A percentile compares a stretch with the other conserved stretches of the same genome.
phyloP scores from a whole-genome alignment of 1,140 invertebrate species.

The Ladona fulva region DNA sequence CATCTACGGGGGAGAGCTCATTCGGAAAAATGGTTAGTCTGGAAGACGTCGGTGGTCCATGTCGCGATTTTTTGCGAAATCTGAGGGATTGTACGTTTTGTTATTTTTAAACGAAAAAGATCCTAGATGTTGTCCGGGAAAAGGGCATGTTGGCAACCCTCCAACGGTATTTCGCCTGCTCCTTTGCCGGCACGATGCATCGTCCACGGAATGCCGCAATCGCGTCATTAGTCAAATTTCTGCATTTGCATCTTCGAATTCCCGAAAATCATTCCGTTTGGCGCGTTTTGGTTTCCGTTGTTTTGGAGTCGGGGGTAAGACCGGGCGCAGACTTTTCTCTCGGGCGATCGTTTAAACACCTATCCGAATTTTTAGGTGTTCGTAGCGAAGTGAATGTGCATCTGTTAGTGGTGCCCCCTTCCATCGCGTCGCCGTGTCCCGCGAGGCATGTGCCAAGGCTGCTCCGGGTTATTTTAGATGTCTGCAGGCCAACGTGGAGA shows the following conservation, averaged over 20 bases:
- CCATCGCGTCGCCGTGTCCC: not conserved
- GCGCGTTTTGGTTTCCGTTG: too few relatives aligned
- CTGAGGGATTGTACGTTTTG: not conserved
- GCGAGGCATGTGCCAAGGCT: constrained; percentile 1
- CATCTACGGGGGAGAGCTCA: too few relatives aligned
- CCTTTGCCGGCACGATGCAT: not conserved
- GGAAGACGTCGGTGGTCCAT: too few relatives aligned
- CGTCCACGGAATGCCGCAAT: not conserved
- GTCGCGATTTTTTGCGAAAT: not conserved
- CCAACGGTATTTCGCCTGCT: not conserved
- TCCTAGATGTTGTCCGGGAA: not conserved
- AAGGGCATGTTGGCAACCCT: not conserved
- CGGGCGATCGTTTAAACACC: too few relatives aligned
- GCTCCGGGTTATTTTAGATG: constrained; percentile 8
- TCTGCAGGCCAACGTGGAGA: constrained; percentile 1
- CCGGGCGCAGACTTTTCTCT: too few relatives aligned
- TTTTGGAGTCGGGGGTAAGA: too few relatives aligned
- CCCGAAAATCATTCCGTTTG: not conserved
- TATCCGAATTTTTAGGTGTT: too few relatives aligned
- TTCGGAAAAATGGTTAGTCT: too few relatives aligned
- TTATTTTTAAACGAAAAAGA: not conserved
- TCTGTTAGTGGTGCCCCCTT: too few relatives aligned
- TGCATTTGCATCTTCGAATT: not conserved
- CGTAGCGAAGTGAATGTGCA: too few relatives aligned
- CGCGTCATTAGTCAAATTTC: not conserved